Conservation (phyloP, 2,797 vertebrate genomes). For the Ceryle rudis region DNA sequence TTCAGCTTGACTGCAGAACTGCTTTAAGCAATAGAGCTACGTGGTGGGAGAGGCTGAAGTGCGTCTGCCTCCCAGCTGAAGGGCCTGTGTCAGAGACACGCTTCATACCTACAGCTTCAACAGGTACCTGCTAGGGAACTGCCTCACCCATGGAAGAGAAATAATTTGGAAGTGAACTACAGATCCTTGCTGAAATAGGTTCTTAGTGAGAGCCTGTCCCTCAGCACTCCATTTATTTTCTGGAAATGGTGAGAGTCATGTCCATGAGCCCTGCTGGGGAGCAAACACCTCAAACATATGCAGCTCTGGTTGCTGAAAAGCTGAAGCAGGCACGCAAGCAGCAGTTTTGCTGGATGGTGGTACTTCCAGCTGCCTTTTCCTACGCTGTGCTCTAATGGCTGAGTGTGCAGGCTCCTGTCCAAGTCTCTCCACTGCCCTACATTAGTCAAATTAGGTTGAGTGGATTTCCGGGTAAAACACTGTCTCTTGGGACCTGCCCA, state of each 20-base stretch:
- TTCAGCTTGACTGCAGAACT: not conserved
- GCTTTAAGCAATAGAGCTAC: not conserved
- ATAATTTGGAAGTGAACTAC: not conserved
- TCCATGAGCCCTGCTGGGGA: constrained; percentile 46
- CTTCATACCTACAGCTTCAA: not conserved
- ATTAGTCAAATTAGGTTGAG: constrained; percentile 85
- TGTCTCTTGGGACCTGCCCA: constrained; percentile 81
- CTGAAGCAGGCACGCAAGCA: constrained; percentile 44
- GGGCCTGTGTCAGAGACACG: not conserved
- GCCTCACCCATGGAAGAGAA: not conserved
- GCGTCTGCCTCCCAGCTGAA: not conserved
- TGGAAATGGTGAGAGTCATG: constrained; percentile 48
- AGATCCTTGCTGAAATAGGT: not conserved
- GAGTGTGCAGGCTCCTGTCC: constrained; percentile 74
- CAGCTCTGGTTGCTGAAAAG: constrained; percentile 28
- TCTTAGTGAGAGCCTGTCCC: constrained; percentile 3
- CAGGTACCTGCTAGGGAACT: not conserved
- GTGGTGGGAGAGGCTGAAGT: not conserved
- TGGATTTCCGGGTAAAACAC: constrained; percentile 83
- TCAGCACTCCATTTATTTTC: constrained; percentile 53
- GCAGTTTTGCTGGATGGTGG: constrained; percentile 54
- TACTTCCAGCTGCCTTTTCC: constrained; percentile 75
- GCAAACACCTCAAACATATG: constrained; percentile 59
- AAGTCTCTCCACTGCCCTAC: constrained; percentile 77
- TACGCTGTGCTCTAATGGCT: constrained; percentile 71